phyloP scores from a whole-genome alignment of 2,797 vertebrate genomes.

The Argyrosomus regius region DNA sequence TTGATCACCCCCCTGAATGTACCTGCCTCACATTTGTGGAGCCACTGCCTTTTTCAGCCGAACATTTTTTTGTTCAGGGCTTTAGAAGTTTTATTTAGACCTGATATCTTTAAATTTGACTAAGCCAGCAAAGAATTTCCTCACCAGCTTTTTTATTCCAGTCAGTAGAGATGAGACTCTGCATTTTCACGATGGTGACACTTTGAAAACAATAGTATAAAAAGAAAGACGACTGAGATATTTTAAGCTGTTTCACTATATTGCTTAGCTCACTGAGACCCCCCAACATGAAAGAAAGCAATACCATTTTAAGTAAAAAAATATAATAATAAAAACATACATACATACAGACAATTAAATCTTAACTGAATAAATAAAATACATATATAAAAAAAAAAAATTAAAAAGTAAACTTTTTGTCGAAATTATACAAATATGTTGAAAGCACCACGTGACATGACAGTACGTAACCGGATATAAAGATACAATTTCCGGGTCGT shows the following conservation, averaged over 20 bases:
- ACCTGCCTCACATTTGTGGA: no score
- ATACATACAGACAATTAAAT: not conserved
- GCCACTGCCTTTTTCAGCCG: no score
- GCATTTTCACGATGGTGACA: not conserved
- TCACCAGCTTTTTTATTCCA: not conserved
- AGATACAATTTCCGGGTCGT: constrained; percentile 10
- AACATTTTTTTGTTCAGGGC: no score
- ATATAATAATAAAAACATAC: no score
- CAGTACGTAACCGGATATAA: constrained; percentile 32
- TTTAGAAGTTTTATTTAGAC: not conserved
- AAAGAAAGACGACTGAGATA: not conserved
- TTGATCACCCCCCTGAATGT: no score
- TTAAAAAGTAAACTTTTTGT: no score
- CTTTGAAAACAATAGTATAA: not conserved
- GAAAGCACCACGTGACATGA: not conserved
- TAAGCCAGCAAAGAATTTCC: not conserved
- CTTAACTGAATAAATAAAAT: not conserved
- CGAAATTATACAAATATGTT: no score
- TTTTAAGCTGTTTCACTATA: not conserved
- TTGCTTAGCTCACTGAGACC: not conserved
- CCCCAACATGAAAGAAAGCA: not conserved
- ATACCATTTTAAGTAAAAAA: not conserved
- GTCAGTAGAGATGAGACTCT: not conserved
- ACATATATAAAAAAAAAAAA: no score
- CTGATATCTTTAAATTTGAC: not conserved